Conservation (phyloP, 2,113 vertebrate genomes). For the Lycaon pictus region DNA sequence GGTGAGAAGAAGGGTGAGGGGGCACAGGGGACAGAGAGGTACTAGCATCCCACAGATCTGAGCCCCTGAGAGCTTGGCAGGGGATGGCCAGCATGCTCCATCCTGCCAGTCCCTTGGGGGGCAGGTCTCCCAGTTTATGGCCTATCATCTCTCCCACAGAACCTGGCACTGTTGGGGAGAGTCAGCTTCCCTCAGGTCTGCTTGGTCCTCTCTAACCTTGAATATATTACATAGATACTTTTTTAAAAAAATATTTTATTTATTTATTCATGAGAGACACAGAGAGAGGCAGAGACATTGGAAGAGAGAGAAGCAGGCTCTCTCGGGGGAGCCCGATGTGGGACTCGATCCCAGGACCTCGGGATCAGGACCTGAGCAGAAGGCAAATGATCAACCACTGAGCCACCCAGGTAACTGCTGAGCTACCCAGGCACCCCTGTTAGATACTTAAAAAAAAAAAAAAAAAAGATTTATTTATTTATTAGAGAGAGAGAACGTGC, state of each 20-base stretch:
- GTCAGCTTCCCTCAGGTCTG: background rate
- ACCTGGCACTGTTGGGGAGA: background rate
- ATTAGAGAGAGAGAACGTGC: background rate
- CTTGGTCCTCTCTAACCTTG: background rate
- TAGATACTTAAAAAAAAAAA: too few relatives aligned
- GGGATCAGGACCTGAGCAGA: too few relatives aligned
- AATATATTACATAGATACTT: background rate
- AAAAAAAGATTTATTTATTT: background rate
- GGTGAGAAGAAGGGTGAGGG: background rate
- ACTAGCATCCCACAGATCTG: background rate
- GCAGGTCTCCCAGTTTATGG: background rate
- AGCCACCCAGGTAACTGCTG: too few relatives aligned
- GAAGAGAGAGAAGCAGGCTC: too few relatives aligned
- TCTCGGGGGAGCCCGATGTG: too few relatives aligned
- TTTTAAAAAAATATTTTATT: background rate
- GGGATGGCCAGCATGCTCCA: background rate
- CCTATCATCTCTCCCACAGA: background rate
- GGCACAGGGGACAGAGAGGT: background rate
- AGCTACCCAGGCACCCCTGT: too few relatives aligned
- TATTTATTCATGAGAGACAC: background rate
- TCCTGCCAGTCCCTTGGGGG: background rate
- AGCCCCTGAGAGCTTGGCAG: background rate
- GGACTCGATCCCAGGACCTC: too few relatives aligned
- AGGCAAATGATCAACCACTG: too few relatives aligned
- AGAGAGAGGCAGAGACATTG: too few relatives aligned